Evolutionary conservation across 2,113 vertebrate genomes (phyloP).

Genomic region (Rhea americana): DNA sequence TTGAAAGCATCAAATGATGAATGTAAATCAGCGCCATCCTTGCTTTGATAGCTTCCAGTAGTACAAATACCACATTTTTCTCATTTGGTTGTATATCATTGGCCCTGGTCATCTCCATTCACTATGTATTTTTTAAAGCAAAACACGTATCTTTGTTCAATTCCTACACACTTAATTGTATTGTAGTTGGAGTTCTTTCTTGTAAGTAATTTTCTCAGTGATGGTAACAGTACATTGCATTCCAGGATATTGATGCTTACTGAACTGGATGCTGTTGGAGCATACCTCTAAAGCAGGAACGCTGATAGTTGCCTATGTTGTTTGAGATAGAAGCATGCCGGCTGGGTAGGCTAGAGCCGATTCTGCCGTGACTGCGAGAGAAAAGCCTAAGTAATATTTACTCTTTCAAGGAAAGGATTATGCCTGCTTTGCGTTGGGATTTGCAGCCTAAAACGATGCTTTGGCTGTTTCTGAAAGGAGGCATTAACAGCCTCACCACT

Average conservation of each 20-base stretch:
- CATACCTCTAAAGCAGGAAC: neutral
- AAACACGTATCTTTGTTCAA: neutral
- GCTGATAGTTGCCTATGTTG: neutral
- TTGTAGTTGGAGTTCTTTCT: neutral
- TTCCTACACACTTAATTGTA: fast-evolving
- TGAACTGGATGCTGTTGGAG: neutral
- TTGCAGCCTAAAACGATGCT: neutral
- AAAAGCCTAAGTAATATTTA: fast-evolving
- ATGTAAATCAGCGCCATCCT: fast-evolving
- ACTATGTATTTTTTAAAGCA: neutral
- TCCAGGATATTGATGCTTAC: neutral
- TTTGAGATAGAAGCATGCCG: neutral
- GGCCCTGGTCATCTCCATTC: neutral
- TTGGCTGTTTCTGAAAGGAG: neutral
- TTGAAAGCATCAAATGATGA: too few species aligned
- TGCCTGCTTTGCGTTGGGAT: neutral
- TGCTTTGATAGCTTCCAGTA: neutral
- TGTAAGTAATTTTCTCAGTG: neutral
- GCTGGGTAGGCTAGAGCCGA: neutral
- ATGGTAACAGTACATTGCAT: fast-evolving
- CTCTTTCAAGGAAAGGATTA: neutral
- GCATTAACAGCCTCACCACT: too few species aligned
- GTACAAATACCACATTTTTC: neutral
- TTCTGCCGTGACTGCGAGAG: neutral
- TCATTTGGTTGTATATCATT: neutral